Base-by-base conservation (phyloP, 2,888 invertebrate species). In the Ariolimax columbianus region DNA sequence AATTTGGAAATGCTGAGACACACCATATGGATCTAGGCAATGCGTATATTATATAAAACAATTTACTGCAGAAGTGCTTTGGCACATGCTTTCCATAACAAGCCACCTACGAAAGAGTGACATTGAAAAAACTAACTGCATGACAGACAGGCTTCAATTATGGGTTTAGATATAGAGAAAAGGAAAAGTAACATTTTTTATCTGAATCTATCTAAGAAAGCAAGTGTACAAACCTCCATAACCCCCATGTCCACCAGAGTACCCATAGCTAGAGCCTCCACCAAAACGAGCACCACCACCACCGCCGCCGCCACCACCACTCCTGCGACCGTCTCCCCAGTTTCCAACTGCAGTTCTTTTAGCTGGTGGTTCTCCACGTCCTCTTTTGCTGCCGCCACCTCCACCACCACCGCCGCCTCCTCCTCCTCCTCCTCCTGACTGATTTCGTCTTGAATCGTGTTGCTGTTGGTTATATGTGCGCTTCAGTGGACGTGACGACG, bases 391-490 rank as follows among this genome's bases (percentile, higher is more conserved):
- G 30, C 82, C 82, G 55, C 81, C 51, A n/a, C 26, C 1, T n/a
- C 75, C 82, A 75, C 7, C 55, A 6, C 11, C 17, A 33, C 82
- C 77, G 19, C 82, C 85, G 26, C 85, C 77, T 0, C 78, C 40
- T 14, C 82, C 82, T 33, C 85, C 68, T 38, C 77, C 82, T 40
- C 55, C 33, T 17, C 47, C 77, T 40, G 51, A 14, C 7, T 68
- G 73, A n/a, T 47, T 51, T 30, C 75, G 75, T 51, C 75, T 75
- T 36, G 72, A 63, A 33, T 59, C 66, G n/a, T n/a, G 75, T 23
- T 84, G 84, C 75, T 84, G 84, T 33, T 72, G 84, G 30, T 79
- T 73, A n/a, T 82, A 26, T 14, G 85, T 82, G 0, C 85, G 73
- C 17, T 85, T 85, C 33, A 85, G 59, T 4, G 77, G 17, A 9